Evolutionary conservation across 1,140 invertebrate species (phyloP), one percentile per base, ranked within the genome.

Genomic region (Chionoecetes opilio): DNA sequence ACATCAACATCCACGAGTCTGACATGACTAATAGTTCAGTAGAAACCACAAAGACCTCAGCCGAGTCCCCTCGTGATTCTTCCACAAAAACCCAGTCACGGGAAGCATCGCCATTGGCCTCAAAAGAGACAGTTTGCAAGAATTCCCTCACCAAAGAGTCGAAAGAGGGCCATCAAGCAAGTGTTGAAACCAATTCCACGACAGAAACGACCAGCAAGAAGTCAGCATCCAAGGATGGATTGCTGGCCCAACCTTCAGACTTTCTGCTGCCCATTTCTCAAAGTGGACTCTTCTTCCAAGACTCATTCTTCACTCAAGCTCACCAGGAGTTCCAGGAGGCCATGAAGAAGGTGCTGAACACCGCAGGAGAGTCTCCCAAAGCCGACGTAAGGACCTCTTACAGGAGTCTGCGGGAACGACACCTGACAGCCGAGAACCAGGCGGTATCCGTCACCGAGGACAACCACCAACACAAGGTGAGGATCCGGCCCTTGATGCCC

Each of bases 361-460:
- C 82, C 0, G 63, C 35, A 29, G 89, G 63, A 29, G 53, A 91
- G 17, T 35, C 29, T 75, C 32, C 37, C 46, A 41, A 0, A 3
- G 34, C 35, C 17, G 88, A 94, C 29, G 35, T 84, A 2, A 84
- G 86, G 75, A 46, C 75, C 37, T 86, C 35, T 32, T 94, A 94
- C 82, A 91, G 93, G 86, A 84, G 89, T 63, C 41, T 94, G 38
- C n/a, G 93, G 85, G 89, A 94, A 86, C 75, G 82, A 46, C 35
- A 94, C 21, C 63, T 91, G 75, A 85, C 37, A 29, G 95, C 94
- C n/a, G 95, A 96, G 88, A 94, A 94, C 87, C 95, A 96, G 38
- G 95, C 95, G 32, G 91, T 94, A 35, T 82, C 91, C 26, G 17
- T 92, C 46, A 94, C 93, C 0, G 94, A 92, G 32, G 93, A 96